These are phyloP conservation scores for Apostichopus parvimensis DNA, from an alignment of 35 echinoderm and acorn worm genomes.

Conservation along the genomic window DNA sequence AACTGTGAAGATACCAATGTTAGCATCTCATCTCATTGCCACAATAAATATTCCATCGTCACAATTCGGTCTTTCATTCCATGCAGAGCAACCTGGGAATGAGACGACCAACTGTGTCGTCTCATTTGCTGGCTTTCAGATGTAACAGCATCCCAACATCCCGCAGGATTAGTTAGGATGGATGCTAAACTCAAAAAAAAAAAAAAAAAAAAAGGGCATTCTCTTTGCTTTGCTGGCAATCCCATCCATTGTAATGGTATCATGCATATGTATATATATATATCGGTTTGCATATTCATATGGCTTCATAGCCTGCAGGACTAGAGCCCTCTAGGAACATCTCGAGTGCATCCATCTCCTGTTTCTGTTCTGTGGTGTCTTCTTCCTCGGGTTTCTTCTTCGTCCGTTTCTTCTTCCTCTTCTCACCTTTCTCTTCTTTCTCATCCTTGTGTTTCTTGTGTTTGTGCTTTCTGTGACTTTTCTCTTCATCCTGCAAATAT, in stretches of 20 bases:
- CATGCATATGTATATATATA: neutral
- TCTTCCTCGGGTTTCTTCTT: constrained; percentile 33
- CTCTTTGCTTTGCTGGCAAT: neutral
- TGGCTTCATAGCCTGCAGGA: constrained; percentile 37
- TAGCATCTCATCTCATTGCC: too few relatives aligned
- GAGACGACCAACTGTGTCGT: too few relatives aligned
- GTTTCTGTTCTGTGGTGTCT: neutral
- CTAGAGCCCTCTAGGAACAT: constrained; percentile 34
- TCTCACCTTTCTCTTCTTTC: neutral
- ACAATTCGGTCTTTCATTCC: too few relatives aligned
- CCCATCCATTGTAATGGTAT: neutral
- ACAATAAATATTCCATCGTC: too few relatives aligned
- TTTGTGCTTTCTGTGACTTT: constrained; percentile 30
- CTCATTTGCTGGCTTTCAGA: too few relatives aligned
- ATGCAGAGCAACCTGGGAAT: too few relatives aligned
- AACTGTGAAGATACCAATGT: too few relatives aligned
- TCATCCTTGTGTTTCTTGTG: constrained; percentile 45
- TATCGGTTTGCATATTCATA: constrained; percentile 59
- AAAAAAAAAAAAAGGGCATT: neutral
- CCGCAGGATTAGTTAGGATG: too few relatives aligned
- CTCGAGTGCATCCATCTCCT: constrained; percentile 27
- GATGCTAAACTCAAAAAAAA: neutral
- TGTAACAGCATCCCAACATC: too few relatives aligned
- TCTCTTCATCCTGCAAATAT: constrained; percentile 23
- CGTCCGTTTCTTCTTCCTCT: constrained; percentile 29